Base-by-base conservation (phyloP, 2,797 vertebrate genomes). In the Anguilla anguilla region DNA sequence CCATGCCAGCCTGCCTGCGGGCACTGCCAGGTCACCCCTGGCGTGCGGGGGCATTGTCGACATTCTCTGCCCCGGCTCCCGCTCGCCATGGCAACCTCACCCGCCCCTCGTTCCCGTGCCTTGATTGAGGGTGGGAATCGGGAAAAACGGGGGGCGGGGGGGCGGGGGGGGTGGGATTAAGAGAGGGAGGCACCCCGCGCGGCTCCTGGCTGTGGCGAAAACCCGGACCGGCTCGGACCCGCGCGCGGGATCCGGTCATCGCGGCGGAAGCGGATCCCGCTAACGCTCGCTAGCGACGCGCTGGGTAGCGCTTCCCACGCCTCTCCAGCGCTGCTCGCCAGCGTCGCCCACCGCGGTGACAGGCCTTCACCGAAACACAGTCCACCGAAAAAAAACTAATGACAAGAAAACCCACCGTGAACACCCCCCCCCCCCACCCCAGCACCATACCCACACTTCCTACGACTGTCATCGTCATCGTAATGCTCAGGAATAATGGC, bases 21-120 rank as follows among this genome's bases (percentile, higher is more conserved):
- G 49, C 87, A 91, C 89, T 90, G 92, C 90, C 88, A 88, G 90
- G 93, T 93, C 91, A 91, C 92, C 92, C 92, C 93, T 91, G 92
- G 90, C 93, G 94, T 93, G 93, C 90, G 90, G 35, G 91, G 90
- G 94, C 94, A 95, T 91, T 94, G 95, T 94, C 95, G 93, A 93
- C 96, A 97, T 97, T 97, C 95, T 92, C 91, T 93, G 95, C 91
- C 93, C 94, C 88, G 84, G 88, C 89, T 86, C 87, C 91, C 88
- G 92, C 93, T 94, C 91, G 89, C 96, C 95, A 95, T 96, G 94
- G 96, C 94, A 96, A 97, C 96, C 90, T 91, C 94, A 94, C 93
- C 93, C 90, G 88, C 94, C 92, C 94, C 86, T 94, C 93, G 94
- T 93, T 92, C 93, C 93, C 93, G 91, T 94, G 90, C 93, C 91